Conservation (phyloP, 2,113 vertebrate species). For the Epinephelus fuscoguttatus region DNA sequence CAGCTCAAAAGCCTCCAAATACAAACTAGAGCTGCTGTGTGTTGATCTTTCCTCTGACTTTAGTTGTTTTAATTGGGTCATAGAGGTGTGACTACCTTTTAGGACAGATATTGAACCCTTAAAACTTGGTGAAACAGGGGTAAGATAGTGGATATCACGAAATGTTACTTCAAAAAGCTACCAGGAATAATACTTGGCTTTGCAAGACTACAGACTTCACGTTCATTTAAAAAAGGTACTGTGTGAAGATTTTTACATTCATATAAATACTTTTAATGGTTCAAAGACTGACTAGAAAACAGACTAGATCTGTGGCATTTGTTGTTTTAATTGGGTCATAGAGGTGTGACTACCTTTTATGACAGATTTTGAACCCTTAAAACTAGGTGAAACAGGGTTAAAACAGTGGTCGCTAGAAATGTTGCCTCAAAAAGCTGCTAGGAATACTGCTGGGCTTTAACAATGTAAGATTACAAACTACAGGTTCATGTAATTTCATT, state of each 20-base stretch:
- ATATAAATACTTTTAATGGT: neutral
- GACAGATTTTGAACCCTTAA: too few relatives aligned
- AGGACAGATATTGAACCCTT: neutral
- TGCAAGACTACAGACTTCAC: neutral
- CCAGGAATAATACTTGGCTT: too few relatives aligned
- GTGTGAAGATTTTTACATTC: neutral
- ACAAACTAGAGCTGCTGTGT: neutral
- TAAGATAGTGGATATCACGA: neutral
- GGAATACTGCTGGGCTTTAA: neutral
- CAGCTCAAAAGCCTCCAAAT: neutral
- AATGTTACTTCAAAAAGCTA: neutral
- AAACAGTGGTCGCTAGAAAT: too few relatives aligned
- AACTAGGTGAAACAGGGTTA: too few relatives aligned
- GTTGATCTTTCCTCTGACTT: neutral
- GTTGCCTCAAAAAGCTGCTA: neutral
- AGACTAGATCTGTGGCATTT: neutral
- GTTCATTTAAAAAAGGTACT: neutral
- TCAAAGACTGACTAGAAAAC: neutral
- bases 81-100: neutral
- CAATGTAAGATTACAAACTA: neutral
- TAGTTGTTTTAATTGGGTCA: conserved; percentile 12
- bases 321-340: too few relatives aligned
- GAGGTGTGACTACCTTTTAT: too few relatives aligned
- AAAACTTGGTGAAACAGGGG: neutral
- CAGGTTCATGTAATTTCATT: neutral